Evolutionary conservation across 2,888 invertebrate species (phyloP).

Genomic region (Suillia variegata): DNA sequence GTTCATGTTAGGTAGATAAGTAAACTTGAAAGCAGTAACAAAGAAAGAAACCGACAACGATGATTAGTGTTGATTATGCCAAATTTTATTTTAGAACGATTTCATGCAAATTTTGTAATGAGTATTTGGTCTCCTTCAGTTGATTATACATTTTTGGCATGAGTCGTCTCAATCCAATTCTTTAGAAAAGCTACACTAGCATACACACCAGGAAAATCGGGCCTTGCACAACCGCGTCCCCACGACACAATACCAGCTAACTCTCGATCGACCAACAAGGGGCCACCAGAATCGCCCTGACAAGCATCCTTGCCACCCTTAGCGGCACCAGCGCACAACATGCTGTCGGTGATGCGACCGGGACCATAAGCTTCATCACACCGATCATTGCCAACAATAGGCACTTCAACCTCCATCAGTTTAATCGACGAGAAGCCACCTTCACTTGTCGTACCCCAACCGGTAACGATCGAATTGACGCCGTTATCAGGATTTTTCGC

Average conservation of each 20-base stretch:
- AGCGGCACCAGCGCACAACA: slow-evolving; percentile 43
- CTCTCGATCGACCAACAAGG: slow-evolving; percentile 32
- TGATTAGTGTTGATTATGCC: no score
- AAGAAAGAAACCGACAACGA: no score
- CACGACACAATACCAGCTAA: slow-evolving; percentile 46
- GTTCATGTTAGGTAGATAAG: no score
- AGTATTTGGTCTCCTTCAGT: no score
- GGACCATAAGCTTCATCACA: slow-evolving; percentile 38
- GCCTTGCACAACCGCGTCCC: slow-evolving; percentile 45
- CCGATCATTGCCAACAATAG: slow-evolving; percentile 30
- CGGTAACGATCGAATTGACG: slow-evolving; percentile 36
- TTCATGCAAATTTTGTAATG: no score
- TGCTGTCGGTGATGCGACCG: slow-evolving; percentile 39
- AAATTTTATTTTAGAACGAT: no score
- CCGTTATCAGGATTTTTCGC: slow-evolving; percentile 31
- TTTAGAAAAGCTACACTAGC: slow-evolving; percentile 33
- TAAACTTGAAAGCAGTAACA: no score
- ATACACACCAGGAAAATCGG: slow-evolving; percentile 43
- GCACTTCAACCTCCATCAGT: slow-evolving; percentile 40
- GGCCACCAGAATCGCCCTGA: slow-evolving; percentile 45
- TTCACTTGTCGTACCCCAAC: slow-evolving; percentile 46
- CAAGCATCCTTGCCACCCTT: slow-evolving; percentile 46
- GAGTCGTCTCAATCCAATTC: slow-evolving; percentile 36
- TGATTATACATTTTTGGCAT: background rate
- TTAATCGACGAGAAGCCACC: slow-evolving; percentile 31